Evolutionary conservation across 2,797 vertebrate species (phyloP).

Genomic region (Pempheris klunzingeri): DNA sequence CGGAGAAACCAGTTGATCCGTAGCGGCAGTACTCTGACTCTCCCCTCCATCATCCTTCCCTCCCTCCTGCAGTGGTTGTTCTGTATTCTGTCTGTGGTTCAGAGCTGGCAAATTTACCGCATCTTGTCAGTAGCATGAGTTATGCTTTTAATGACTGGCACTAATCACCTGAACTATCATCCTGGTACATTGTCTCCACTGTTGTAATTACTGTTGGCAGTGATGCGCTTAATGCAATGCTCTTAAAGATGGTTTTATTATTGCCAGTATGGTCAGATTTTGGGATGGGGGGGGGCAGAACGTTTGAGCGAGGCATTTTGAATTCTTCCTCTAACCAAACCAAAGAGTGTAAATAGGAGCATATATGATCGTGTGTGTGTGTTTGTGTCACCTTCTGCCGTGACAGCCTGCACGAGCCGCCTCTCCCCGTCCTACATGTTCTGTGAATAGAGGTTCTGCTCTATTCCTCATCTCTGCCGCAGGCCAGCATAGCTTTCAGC

Average conservation of each 20-base stretch:
- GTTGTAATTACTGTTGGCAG: constrained; percentile 55
- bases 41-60: neutral
- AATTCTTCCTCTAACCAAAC: too few species aligned
- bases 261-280: constrained; percentile 12
- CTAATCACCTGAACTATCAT: constrained; percentile 59
- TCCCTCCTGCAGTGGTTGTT: neutral
- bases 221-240: constrained; percentile 48
- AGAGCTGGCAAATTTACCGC: constrained; percentile 11
- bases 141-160: constrained; percentile 46
- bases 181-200: constrained; percentile 37
- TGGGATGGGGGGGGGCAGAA: too few species aligned
- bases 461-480: constrained; percentile 60
- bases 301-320: constrained; percentile 3
- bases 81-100: constrained; percentile 2
- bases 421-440: constrained; percentile 29
- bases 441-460: constrained; percentile 58
- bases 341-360: constrained; percentile 8
- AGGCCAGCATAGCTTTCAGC: constrained; percentile 63
- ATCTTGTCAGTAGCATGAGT: constrained; percentile 46
- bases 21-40: neutral
- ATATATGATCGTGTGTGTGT: neutral
- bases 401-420: constrained; percentile 12
- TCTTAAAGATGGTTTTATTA: constrained; percentile 45
- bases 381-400: constrained; percentile 6
- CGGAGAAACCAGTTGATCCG: constrained; percentile 39